Base-by-base conservation (phyloP, 1,140 invertebrate genomes). In the Drosophila sproati region DNA sequence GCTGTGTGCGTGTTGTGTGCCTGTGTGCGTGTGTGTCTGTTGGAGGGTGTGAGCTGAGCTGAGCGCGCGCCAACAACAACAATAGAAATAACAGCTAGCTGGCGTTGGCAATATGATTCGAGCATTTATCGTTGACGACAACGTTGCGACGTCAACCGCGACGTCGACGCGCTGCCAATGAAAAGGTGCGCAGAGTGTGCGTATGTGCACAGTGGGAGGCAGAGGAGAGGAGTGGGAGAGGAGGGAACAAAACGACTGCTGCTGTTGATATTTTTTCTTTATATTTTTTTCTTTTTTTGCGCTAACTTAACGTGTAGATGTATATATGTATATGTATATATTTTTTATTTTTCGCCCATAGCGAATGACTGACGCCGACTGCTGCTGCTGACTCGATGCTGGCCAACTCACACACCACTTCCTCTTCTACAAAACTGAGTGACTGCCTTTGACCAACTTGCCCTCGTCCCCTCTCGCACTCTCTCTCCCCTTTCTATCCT, bases 91-190 rank as follows among this genome's bases (percentile, higher is more conserved):
- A 55, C 64, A 54, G 41, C 56, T 35, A 59, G 39, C 39, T 20
- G 20, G 57, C 72, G 56, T 62, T 61, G 67, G 75, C 80, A 82
- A 82, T 82, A 78, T 78, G 80, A 82, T 82, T 82, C 80, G 71
- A 77, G 80, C 80, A 82, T 82, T 82, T 79, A 81, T 82, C 80
- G 74, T 82, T 82, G 80, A 82, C 50, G 50, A 34, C 61, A 37
- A 8, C 60, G 48, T n/a, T 20, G n/a, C 45, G 34, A 59, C 52
- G 54, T 34, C 37, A 31, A 31, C 39, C 3, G 41, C 64, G 64
- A 70, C 67, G 68, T 31, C 50, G 39, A 70, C 57, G 70, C 59
- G 59, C 56, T 73, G 74, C 82, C 57, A 68, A 61, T 71, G 82
- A 81, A 73, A 85, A 85, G 82, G 82, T 86, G 82, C 80, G 82